phyloP scores from a whole-genome alignment of 1,140 invertebrate genomes.

The Lasioglossum albipes region DNA sequence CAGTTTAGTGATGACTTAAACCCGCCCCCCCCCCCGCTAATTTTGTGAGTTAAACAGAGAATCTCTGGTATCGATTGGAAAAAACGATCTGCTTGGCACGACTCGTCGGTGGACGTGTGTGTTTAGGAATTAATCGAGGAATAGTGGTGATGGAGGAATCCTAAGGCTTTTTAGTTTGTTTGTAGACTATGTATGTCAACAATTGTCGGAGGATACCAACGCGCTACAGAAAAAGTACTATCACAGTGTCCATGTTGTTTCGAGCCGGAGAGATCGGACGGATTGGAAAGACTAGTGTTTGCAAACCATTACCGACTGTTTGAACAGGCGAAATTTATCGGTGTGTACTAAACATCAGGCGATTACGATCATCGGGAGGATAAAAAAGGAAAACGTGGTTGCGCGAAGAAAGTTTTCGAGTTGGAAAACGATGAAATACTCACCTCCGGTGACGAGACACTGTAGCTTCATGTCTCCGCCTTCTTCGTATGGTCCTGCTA shows the following conservation, averaged over 20 bases:
- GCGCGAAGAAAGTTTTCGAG: background rate
- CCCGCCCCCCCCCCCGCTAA: too few relatives aligned
- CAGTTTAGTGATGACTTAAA: too few relatives aligned
- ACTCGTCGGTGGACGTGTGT: too few relatives aligned
- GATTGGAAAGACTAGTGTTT: background rate
- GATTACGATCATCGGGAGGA: background rate
- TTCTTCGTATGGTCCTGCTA: constrained; percentile 92
- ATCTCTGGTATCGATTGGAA: too few relatives aligned
- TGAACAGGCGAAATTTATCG: background rate
- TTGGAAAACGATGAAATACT: constrained; percentile 70
- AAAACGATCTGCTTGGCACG: too few relatives aligned
- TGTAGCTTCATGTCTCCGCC: constrained; percentile 89
- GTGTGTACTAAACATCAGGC: background rate
- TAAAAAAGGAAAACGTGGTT: background rate
- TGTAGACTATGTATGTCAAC: background rate
- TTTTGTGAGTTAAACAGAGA: too few relatives aligned
- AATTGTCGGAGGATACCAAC: background rate
- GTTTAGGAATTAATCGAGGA: too few relatives aligned
- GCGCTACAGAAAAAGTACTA: background rate
- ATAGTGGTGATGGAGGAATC: too few relatives aligned
- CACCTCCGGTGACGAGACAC: constrained; percentile 92
- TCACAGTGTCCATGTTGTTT: background rate
- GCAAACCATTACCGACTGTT: constrained; percentile 5
- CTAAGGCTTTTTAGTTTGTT: too few relatives aligned
- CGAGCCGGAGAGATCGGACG: background rate